Evolutionary conservation across 2,113 vertebrate genomes (phyloP).

Genomic region (Zosterops hypoxanthus): DNA sequence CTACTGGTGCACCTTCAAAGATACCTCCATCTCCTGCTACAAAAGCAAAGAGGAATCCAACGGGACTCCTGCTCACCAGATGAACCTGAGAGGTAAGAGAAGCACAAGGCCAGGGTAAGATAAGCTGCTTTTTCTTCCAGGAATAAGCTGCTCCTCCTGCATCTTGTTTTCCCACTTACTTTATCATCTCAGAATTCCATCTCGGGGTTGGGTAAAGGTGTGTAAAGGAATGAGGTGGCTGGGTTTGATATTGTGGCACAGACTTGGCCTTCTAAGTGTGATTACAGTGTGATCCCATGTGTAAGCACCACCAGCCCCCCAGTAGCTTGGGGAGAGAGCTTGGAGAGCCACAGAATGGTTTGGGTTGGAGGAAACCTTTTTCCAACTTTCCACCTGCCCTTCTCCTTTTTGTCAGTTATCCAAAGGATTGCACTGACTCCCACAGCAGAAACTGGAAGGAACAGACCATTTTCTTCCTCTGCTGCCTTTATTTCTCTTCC

Average conservation of each 20-base stretch:
- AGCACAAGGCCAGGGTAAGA: neutral
- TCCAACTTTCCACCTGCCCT: neutral
- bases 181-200: neutral
- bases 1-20: constrained; percentile 99
- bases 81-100: constrained; percentile 92
- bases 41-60: constrained; percentile 96
- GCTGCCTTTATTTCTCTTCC: neutral
- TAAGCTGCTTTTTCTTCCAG: neutral
- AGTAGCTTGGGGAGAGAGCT: fast-evolving
- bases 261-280: neutral
- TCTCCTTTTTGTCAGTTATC: neutral
- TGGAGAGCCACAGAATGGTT: neutral
- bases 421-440: neutral
- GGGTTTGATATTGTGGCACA: neutral
- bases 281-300: neutral
- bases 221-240: neutral
- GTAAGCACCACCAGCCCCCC: neutral
- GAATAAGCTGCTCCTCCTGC: neutral
- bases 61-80: constrained; percentile 91
- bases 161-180: neutral
- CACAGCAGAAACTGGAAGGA: neutral
- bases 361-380: neutral
- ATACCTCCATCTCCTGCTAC: constrained; percentile 98
- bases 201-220: neutral
- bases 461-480: neutral